Percentiles rank a stretch among this genome's conserved stretches.
Evolutionary conservation across 2,113 vertebrate species (phyloP).

Genomic region (Sinocyclocheilus rhinocerous): DNA sequence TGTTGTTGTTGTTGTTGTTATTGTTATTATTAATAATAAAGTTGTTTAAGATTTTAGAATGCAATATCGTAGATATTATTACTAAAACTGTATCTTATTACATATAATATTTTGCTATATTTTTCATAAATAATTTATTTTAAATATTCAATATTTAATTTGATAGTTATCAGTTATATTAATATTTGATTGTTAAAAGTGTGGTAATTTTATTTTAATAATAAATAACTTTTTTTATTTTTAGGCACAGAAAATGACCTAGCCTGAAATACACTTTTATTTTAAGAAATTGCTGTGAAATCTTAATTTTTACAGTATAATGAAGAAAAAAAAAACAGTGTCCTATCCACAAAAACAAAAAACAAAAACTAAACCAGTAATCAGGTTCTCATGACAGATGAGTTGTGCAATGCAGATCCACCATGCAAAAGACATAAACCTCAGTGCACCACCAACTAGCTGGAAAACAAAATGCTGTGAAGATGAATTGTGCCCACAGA

Average conservation of each 20-base stretch:
- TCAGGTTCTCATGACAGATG: not conserved
- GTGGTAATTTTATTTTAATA: too few relatives aligned
- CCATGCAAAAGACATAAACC: not conserved
- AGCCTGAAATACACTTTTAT: not conserved
- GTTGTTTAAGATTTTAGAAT: too few relatives aligned
- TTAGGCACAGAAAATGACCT: not conserved
- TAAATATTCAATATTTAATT: too few relatives aligned
- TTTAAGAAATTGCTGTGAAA: not conserved
- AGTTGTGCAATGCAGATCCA: constrained; percentile 10
- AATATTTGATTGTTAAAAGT: too few relatives aligned
- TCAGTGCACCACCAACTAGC: not conserved
- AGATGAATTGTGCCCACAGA: not conserved
- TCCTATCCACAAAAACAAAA: not conserved
- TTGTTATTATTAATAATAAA: too few relatives aligned
- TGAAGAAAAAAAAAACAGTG: not conserved
- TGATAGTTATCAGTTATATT: not conserved
- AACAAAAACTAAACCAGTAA: not conserved
- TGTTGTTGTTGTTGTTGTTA: too few relatives aligned
- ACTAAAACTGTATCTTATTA: too few relatives aligned
- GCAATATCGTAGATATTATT: too few relatives aligned
- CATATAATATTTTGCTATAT: too few relatives aligned
- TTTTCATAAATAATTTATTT: too few relatives aligned
- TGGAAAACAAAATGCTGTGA: not conserved
- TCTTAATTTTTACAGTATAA: not conserved
- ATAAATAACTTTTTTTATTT: not conserved